phyloP scores from a whole-genome alignment of 2,888 invertebrate genomes.

The Pyrrhia umbra region DNA sequence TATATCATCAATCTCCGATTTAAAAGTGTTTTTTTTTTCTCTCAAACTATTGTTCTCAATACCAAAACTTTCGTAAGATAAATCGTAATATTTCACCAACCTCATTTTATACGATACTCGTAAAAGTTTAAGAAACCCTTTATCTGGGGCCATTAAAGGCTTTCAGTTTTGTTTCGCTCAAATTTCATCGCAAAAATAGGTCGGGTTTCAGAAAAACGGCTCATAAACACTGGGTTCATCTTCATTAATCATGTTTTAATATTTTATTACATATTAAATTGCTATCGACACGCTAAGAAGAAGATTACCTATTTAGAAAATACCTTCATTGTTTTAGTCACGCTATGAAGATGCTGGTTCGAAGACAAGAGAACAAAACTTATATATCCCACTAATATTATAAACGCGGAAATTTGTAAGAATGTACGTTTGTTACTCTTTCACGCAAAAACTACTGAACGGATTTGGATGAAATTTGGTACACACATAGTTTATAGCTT shows the following conservation, averaged over 20 bases:
- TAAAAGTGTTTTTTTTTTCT: slow-evolving; percentile 29
- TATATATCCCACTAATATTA: too few relatives aligned
- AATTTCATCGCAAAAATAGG: slow-evolving; percentile 16
- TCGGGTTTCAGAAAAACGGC: slow-evolving; percentile 8
- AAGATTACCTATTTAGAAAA: not conserved
- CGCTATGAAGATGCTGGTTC: not conserved
- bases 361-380: too few relatives aligned
- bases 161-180: slow-evolving; percentile 30
- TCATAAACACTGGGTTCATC: not conserved
- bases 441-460: too few relatives aligned
- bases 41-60: slow-evolving; percentile 22
- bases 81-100: slow-evolving; percentile 7
- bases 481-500: too few relatives aligned
- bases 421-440: too few relatives aligned
- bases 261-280: not conserved
- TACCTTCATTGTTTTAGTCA: not conserved
- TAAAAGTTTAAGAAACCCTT: slow-evolving; percentile 44
- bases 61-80: slow-evolving; percentile 17
- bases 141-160: slow-evolving; percentile 22
- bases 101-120: slow-evolving; percentile 25
- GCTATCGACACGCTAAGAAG: not conserved
- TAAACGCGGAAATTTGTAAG: too few relatives aligned
- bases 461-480: too few relatives aligned
- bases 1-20: slow-evolving; percentile 24
- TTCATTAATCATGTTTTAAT: slow-evolving; percentile 21